phyloP scores from a whole-genome alignment of 2,113 vertebrate species.

The Mobula hypostoma region DNA sequence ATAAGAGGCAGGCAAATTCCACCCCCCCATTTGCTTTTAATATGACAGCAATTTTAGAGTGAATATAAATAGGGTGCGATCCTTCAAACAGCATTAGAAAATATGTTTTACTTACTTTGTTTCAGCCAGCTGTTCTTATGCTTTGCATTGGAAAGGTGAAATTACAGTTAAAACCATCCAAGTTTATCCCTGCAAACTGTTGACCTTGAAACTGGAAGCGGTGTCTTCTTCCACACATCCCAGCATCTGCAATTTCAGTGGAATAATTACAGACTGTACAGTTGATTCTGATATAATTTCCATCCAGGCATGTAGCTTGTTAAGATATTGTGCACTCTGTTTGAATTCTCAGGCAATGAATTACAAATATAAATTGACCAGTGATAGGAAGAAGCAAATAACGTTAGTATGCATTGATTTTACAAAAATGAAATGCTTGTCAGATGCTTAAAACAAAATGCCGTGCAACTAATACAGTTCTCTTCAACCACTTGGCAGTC shows the following conservation, averaged over 20 bases:
- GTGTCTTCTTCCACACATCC: not conserved
- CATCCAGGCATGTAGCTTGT: not conserved
- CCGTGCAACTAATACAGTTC: not conserved
- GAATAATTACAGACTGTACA: constrained; percentile 18
- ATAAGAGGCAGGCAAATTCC: not conserved
- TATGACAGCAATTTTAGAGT: not conserved
- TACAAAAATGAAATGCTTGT: constrained; percentile 5
- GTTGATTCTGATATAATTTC: constrained; percentile 8
- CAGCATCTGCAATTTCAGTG: not conserved
- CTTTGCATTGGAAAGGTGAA: not conserved
- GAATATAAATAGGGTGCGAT: not conserved
- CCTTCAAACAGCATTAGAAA: not conserved
- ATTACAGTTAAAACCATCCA: not conserved
- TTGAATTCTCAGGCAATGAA: not conserved
- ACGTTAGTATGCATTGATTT: constrained; percentile 3
- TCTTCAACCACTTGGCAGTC: not conserved
- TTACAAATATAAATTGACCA: constrained; percentile 17
- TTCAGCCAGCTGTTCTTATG: not conserved
- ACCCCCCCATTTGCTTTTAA: not conserved
- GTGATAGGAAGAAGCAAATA: not conserved
- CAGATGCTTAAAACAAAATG: not conserved
- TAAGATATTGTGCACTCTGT: not conserved
- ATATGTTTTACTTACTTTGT: not conserved
- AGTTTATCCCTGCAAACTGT: not conserved
- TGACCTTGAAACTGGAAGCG: not conserved